Evolutionary conservation across 2,113 vertebrate species (phyloP).

Genomic region (Helogale parvula): DNA sequence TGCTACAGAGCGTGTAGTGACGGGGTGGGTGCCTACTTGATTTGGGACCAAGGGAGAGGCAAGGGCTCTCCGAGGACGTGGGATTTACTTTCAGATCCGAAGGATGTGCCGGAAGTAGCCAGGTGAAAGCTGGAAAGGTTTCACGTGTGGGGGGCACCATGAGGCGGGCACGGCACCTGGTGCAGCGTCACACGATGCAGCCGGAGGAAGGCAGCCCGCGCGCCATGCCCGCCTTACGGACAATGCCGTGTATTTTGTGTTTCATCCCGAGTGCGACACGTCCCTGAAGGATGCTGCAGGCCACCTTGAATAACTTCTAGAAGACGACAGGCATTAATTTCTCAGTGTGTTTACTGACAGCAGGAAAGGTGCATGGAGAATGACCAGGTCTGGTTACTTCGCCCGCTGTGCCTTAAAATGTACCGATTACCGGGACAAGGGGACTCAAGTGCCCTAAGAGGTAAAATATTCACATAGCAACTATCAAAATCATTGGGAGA

Average conservation of each 20-base stretch:
- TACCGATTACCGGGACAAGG: not conserved
- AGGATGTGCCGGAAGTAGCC: not conserved
- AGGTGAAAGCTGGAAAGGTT: not conserved
- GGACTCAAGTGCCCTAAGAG: not conserved
- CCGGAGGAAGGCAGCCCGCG: fast-evolving
- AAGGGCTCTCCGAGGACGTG: not conserved
- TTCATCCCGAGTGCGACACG: not conserved
- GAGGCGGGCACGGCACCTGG: fast-evolving
- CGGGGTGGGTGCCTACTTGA: fast-evolving
- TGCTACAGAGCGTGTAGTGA: fast-evolving
- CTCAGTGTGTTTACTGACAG: not conserved
- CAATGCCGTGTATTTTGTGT: fast-evolving
- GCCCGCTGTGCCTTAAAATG: not conserved
- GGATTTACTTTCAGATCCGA: no score
- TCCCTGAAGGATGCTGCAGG: not conserved
- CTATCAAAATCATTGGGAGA: not conserved
- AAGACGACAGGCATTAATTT: not conserved
- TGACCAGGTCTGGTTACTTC: not conserved
- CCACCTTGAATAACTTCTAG: not conserved
- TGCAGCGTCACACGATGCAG: fast-evolving
- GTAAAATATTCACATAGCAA: not conserved
- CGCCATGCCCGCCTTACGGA: not conserved
- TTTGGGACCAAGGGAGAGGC: fast-evolving
- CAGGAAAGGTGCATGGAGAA: not conserved
- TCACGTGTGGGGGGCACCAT: fast-evolving